Conservation (phyloP, 1,140 invertebrate genomes). For the Rhyacophila brunnea region DNA sequence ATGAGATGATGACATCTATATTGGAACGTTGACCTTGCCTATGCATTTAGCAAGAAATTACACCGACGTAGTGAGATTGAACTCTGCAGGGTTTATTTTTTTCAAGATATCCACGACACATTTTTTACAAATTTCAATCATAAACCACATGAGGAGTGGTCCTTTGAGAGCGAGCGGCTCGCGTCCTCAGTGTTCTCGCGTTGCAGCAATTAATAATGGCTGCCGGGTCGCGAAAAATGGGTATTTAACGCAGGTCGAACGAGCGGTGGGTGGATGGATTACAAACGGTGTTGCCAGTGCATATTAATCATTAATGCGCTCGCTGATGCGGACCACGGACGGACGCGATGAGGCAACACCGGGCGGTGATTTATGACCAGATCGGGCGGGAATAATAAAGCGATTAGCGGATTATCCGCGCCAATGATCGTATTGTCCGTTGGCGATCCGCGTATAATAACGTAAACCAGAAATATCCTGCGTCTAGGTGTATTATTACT, state of each 20-base stretch:
- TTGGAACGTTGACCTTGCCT: too few relatives aligned
- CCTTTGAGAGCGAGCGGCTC: not conserved
- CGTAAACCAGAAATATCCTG: not conserved
- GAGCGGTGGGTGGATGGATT: not conserved
- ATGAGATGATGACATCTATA: too few relatives aligned
- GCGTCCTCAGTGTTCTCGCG: not conserved
- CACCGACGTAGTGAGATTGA: too few relatives aligned
- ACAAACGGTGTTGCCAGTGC: too few relatives aligned
- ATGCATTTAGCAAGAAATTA: too few relatives aligned
- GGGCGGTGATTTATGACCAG: slow-evolving; percentile 15
- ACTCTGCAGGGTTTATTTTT: too few relatives aligned
- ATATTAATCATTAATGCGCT: too few relatives aligned
- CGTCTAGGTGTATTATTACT: too few relatives aligned
- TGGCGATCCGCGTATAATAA: not conserved
- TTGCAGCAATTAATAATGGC: slow-evolving; percentile 18
- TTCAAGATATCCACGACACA: too few relatives aligned
- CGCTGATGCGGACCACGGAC: too few relatives aligned
- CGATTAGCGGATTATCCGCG: slow-evolving; percentile 19
- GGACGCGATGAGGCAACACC: not conserved
- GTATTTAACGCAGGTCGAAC: slow-evolving; percentile 3
- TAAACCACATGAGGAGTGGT: not conserved
- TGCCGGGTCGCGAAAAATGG: slow-evolving; percentile 22
- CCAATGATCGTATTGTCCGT: not conserved
- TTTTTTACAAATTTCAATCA: too few relatives aligned
- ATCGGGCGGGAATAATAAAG: slow-evolving; percentile 23